Conservation (phyloP, 2,888 invertebrate genomes). For the Synergus laeviventris region DNA sequence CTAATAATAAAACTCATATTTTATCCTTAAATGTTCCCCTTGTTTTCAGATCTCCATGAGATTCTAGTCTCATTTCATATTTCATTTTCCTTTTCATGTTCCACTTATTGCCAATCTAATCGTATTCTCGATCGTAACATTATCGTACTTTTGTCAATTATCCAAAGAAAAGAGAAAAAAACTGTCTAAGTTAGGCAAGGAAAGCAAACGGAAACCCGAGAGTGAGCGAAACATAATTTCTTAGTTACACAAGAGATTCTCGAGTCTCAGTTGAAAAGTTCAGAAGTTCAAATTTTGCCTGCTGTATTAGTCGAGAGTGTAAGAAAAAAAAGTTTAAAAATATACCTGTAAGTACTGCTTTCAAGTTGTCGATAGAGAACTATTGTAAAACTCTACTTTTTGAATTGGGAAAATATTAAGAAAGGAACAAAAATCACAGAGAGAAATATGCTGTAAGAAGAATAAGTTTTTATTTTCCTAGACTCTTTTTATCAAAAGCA, state of each 20-base stretch:
- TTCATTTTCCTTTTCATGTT: background rate
- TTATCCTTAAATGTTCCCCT: background rate
- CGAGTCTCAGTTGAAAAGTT: constrained; percentile 24
- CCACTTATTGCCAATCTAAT: background rate
- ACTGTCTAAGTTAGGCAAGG: constrained; percentile 13
- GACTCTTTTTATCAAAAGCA: no score
- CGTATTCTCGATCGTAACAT: background rate
- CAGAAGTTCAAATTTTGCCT: constrained; percentile 24
- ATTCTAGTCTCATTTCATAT: background rate
- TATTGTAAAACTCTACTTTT: background rate
- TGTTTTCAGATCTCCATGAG: background rate
- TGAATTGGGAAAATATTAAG: background rate
- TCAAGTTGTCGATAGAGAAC: constrained; percentile 5
- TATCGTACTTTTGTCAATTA: constrained; percentile 18
- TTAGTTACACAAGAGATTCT: constrained; percentile 25
- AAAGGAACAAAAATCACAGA: background rate
- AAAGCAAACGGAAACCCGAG: constrained; percentile 16
- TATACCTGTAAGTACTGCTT: constrained; percentile 5
- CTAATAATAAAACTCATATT: background rate
- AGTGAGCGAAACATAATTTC: constrained; percentile 24
- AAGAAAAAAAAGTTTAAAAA: constrained; percentile 13
- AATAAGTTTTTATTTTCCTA: no score
- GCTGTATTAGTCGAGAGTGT: constrained; percentile 20
- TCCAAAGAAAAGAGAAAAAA: constrained; percentile 2
- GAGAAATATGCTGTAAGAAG: no score